Evolutionary conservation across 2,888 invertebrate species (phyloP), one percentile per base, ranked within the genome.

Genomic region (Leucania comma): DNA sequence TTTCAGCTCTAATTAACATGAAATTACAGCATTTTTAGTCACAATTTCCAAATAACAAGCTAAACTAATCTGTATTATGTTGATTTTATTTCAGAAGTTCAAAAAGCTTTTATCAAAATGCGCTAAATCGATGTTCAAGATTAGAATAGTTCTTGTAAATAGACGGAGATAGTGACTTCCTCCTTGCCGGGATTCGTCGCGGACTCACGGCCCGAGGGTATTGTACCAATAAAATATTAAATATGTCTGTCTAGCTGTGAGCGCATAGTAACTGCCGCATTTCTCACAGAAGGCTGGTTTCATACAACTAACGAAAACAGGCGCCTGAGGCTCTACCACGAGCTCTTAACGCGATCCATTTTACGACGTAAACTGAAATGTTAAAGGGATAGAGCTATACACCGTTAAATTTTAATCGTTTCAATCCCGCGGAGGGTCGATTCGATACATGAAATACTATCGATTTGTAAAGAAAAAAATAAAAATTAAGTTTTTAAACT

Each of bases 141-240:
- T 69, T 59, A 54, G 48, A 74, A 75, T 63, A 64, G 60, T 66
- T 70, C 56, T 72, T 67, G 62, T 65, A 69, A 68, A 66, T 46
- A 62, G 75, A 63, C 17, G 51, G 48, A 72, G 69, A 82, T 68
- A 79, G 58, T 24, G 35, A 68, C 63, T 81, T 83, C 81, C 72
- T 85, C 32, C n/a, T 79, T 38, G 53, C n/a, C 29, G 56, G 29
- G 65, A 71, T 68, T 64, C 65, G 68, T 56, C 63, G 54, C 69
- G 63, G 48, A 64, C 54, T 48, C 59, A 57, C 51, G n/a, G 14
- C 77, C 68, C 77, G 80, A 82, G 88, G 84, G 84, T 79, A 84
- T 81, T 85, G 84, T 83, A 80, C 82, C 81, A 80, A 87, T 88
- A 87, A 85, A 86, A 85, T 83, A 69, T 84, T 70, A 72, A 72